Percentiles rank a stretch among this genome's conserved stretches.
Conservation (phyloP, 1,140 invertebrate genomes). For the Brachionus rotundiformis region DNA sequence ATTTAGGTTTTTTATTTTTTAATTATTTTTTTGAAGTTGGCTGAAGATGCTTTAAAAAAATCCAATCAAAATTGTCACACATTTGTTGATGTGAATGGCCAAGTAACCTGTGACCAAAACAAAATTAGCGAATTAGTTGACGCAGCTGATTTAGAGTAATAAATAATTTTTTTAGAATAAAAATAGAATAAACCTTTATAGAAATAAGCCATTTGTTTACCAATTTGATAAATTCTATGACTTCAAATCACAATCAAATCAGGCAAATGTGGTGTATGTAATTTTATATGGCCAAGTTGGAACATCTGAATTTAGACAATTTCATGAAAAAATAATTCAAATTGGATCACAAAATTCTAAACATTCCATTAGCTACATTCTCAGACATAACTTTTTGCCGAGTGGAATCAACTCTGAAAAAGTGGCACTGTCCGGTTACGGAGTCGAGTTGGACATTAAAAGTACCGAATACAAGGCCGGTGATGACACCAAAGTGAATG, state of each 20-base stretch:
- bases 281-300: constrained; percentile 46
- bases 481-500: constrained; percentile 81
- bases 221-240: constrained; percentile 23
- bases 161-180: not conserved
- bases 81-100: constrained; percentile 41
- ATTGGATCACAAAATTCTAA: not conserved
- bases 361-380: constrained; percentile 25
- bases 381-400: constrained; percentile 22
- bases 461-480: constrained; percentile 99
- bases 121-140: not conserved
- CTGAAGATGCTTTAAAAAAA: constrained; percentile 3
- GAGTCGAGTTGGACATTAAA: constrained; percentile 96
- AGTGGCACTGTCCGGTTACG: constrained; percentile 87
- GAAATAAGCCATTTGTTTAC: constrained; percentile 6
- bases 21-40: not conserved
- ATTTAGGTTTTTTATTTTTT: not conserved
- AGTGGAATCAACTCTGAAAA: constrained; percentile 58
- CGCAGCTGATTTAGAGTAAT: not conserved
- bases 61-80: not conserved
- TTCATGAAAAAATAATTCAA: constrained; percentile 31
- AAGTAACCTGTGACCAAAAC: not conserved
- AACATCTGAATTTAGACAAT: constrained; percentile 24
- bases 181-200: not conserved
- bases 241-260: not conserved
- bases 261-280: not conserved